Evolutionary conservation across 2,113 vertebrate genomes (phyloP).

Genomic region (Channa argus): DNA sequence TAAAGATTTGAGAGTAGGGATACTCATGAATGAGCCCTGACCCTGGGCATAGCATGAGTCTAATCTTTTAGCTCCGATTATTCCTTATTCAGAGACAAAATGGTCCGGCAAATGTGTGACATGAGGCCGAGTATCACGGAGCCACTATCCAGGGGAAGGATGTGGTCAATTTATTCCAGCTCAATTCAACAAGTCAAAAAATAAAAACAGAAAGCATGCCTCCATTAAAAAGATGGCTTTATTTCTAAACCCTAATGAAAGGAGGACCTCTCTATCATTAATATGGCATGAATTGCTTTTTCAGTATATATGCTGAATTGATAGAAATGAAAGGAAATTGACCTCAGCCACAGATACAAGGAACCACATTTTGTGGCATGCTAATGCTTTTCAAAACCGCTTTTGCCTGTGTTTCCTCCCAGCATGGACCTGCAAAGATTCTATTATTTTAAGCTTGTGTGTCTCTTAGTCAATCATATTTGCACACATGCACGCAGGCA

Average conservation of each 20-base stretch:
- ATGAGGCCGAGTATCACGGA: constrained; percentile 54
- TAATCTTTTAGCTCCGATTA: constrained; percentile 36
- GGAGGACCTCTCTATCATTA: constrained; percentile 48
- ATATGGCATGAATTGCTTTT: constrained; percentile 48
- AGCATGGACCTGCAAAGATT: constrained; percentile 17
- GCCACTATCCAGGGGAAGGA: constrained; percentile 44
- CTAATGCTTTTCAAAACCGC: constrained; percentile 47
- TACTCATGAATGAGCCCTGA: constrained; percentile 44
- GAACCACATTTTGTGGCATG: constrained; percentile 35
- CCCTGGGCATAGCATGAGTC: constrained; percentile 50
- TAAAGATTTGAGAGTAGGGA: constrained; percentile 10
- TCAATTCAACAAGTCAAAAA: constrained; percentile 39
- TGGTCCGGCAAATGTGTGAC: constrained; percentile 51
- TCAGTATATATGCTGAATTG: constrained; percentile 33
- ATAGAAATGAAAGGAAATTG: constrained; percentile 41
- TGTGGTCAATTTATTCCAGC: constrained; percentile 45
- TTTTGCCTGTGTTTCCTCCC: constrained; percentile 47
- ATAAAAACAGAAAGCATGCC: constrained; percentile 1
- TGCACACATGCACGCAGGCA: neutral
- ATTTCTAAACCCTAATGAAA: constrained; percentile 41
- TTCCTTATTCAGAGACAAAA: constrained; percentile 49
- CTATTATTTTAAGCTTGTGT: constrained; percentile 48
- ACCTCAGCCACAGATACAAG: constrained; percentile 36
- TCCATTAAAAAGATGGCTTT: constrained; percentile 37
- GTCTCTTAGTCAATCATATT: neutral